Base-by-base conservation (phyloP, 1,140 invertebrate genomes). In the Drosophila nigrodunni region DNA sequence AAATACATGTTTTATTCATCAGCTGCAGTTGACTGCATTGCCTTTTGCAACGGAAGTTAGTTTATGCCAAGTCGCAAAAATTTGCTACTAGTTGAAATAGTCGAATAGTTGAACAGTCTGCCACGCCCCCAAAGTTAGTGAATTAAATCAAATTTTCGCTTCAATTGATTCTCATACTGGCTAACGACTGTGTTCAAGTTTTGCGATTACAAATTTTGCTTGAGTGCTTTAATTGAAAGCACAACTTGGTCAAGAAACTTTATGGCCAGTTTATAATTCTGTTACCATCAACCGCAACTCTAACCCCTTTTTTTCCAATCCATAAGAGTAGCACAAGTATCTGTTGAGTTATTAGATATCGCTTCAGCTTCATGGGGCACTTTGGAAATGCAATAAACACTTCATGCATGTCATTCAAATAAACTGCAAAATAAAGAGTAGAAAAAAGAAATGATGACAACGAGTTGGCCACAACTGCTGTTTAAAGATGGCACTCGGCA, bases 1-100 rank as follows among this genome's bases (percentile, higher is more conserved):
- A 80, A 80, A 77, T 77, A 74, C 74, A 80, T 80, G 78, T 80
- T 80, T 80, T 80, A 80, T 80, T 80, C 78, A 80, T 77, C 78
- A 77, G 69, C 59, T 80, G 74, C 77, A 77, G 77, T 77, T 74
- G 70, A 66, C 72, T 75, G 69, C 54, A 60, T 54, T 54, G 50
- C 30, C 50, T 73, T 68, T 74, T 30, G 25, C 69, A 77, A 68
- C 77, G 77, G 77, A 80, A 80, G 77, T 80, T 77, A 74, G 77
- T 80, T 80, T 80, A 77, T 69, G 74, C 74, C 74, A 80, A 80
- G 78, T 80, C 70, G 70, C 77, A 76, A 65, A 47, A 76, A 76
- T 76, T 76, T 66, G 59, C 64, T 46, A 64, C 35, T 46, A 46
- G 47, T 68, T 39, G 30, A 43, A 59, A 15, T 58, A 49, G 21